Percentiles rank a stretch among this genome's conserved stretches.
These are phyloP conservation scores for Brachionus manjavacas DNA, from an alignment of 1,140 invertebrate genomes.

Conservation along the genomic window DNA sequence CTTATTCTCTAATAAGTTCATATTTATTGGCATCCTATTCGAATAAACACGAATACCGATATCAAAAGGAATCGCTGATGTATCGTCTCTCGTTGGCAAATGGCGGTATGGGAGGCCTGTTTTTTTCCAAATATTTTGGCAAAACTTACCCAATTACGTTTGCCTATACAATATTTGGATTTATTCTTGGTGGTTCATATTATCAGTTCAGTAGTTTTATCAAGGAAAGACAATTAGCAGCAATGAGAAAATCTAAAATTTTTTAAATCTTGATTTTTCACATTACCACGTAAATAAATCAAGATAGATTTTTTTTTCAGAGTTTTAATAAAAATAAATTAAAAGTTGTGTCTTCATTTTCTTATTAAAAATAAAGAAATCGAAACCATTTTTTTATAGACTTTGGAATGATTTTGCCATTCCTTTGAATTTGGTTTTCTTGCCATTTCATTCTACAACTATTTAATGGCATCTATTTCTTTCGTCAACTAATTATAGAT, in stretches of 20 bases:
- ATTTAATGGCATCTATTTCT: too few relatives aligned
- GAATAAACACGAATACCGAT: not conserved
- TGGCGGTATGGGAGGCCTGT: not conserved
- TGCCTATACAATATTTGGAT: not conserved
- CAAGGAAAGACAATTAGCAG: not conserved
- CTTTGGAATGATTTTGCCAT: too few relatives aligned
- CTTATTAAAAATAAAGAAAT: too few relatives aligned
- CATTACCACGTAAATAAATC: not conserved
- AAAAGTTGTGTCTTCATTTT: too few relatives aligned
- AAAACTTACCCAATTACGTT: not conserved
- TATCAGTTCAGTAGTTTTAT: not conserved
- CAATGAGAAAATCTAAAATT: not conserved
- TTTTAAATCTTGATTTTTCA: not conserved
- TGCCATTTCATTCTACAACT: too few relatives aligned
- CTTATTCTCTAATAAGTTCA: not conserved
- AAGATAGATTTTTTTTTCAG: not conserved
- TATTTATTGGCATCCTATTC: not conserved
- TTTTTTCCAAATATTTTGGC: slow-evolving; percentile 3
- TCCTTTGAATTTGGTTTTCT: not conserved
- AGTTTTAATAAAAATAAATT: not conserved
- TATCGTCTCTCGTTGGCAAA: not conserved
- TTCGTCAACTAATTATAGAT: too few relatives aligned
- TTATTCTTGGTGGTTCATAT: not conserved
- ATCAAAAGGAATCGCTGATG: not conserved
- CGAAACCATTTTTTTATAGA: too few relatives aligned